Conservation (phyloP, 2,113 vertebrate species). For the Bathybates hornii region DNA sequence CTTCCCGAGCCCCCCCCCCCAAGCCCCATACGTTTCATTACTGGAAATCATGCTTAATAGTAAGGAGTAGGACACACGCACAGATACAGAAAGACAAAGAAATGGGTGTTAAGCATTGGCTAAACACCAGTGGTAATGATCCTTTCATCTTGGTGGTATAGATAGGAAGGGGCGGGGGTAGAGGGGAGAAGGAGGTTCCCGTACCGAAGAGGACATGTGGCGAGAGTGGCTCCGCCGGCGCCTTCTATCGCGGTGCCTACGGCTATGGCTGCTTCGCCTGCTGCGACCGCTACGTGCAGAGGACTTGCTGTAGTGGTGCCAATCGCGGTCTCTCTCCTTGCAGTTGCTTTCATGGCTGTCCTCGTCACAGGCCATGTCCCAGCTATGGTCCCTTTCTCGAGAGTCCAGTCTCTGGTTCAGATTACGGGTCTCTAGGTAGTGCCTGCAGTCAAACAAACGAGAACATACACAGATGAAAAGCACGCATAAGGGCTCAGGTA, state of each 20-base stretch:
- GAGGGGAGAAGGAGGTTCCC: constrained; percentile 46
- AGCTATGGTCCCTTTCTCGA: constrained; percentile 71
- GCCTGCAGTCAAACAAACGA: constrained; percentile 38
- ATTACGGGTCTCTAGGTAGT: constrained; percentile 64
- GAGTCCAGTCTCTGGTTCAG: constrained; percentile 72
- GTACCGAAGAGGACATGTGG: constrained; percentile 84
- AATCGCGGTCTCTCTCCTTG: constrained; percentile 75
- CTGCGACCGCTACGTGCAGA: constrained; percentile 80
- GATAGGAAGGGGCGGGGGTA: neutral
- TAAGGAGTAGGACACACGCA: constrained; percentile 21
- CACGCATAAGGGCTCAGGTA: neutral
- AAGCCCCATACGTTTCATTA: constrained; percentile 12
- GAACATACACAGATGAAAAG: neutral
- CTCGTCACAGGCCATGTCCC: constrained; percentile 74
- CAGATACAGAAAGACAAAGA: constrained; percentile 31
- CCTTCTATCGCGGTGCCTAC: constrained; percentile 74
- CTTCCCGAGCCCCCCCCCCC: neutral
- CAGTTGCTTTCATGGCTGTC: constrained; percentile 24
- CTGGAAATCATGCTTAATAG: constrained; percentile 35
- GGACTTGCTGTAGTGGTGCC: constrained; percentile 93
- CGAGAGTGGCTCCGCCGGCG: constrained; percentile 75
- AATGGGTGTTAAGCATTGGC: constrained; percentile 35
- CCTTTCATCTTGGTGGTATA: constrained; percentile 34
- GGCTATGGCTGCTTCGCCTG: constrained; percentile 78
- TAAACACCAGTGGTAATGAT: constrained; percentile 51